These are phyloP conservation scores for Drosophila ogumai DNA, from an alignment of 1,140 invertebrate genomes.

Conservation along the genomic window DNA sequence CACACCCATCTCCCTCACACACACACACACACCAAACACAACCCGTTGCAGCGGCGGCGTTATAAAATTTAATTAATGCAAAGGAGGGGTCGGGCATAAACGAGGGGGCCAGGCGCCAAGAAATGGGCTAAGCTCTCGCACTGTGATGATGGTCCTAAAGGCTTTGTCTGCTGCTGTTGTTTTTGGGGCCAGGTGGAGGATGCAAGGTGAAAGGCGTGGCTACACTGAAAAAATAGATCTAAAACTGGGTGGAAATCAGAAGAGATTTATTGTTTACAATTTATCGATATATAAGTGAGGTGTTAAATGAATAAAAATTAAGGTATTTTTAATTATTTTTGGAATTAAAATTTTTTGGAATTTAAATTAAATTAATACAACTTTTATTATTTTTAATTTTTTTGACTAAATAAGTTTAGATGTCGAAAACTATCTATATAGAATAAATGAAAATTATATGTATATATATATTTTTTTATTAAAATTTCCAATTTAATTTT, in stretches of 20 bases:
- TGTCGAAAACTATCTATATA: too few species aligned
- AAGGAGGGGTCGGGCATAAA: background rate
- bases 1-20: slow-evolving; percentile 2
- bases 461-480: too few species aligned
- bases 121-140: slow-evolving; percentile 35
- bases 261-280: too few species aligned
- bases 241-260: background rate
- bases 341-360: too few species aligned
- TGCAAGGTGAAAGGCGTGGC: slow-evolving; percentile 10
- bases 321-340: too few species aligned
- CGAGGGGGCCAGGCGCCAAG: slow-evolving; percentile 21
- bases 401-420: too few species aligned
- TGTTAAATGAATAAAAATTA: too few species aligned
- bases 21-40: slow-evolving; percentile 13
- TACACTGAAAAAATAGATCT: slow-evolving; percentile 5
- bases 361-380: too few species aligned
- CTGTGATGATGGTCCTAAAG: slow-evolving; percentile 42
- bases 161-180: slow-evolving; percentile 58
- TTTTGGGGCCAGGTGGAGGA: slow-evolving; percentile 35
- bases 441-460: too few species aligned
- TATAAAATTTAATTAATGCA: slow-evolving; percentile 81
- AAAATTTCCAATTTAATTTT: too few species aligned
- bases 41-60: slow-evolving; percentile 52
- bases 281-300: too few species aligned
- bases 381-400: too few species aligned